Percentiles rank a stretch among this genome's conserved stretches.
Conservation (phyloP, 2,888 invertebrate species). For the Erynnis tages region DNA sequence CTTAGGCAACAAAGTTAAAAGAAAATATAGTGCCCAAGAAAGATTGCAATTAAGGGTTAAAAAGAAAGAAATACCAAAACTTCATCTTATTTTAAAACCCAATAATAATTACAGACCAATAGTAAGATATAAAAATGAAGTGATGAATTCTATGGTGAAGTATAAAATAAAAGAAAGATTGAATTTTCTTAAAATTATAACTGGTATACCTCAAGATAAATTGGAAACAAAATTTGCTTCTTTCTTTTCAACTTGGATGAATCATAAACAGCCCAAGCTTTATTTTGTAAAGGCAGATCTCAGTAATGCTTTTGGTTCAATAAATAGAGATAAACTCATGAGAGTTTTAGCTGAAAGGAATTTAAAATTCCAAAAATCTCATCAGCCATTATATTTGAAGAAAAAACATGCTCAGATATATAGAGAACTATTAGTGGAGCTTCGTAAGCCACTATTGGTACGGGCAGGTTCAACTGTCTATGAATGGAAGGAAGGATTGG, state of each 20-base stretch:
- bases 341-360: constrained; percentile 58
- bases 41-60: constrained; percentile 45
- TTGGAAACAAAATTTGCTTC: constrained; percentile 53
- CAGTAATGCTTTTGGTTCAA: constrained; percentile 75
- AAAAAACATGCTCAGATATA: constrained; percentile 57
- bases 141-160: constrained; percentile 45
- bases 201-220: constrained; percentile 44
- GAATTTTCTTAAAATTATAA: constrained; percentile 51
- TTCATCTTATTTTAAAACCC: constrained; percentile 61
- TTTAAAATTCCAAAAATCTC: constrained; percentile 47
- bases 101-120: constrained; percentile 65
- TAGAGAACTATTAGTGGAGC: constrained; percentile 59
- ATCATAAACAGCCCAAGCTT: constrained; percentile 56
- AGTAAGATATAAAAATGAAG: constrained; percentile 60
- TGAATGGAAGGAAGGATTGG: constrained; percentile 70
- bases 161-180: constrained; percentile 62
- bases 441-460: constrained; percentile 63
- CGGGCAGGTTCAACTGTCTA: constrained; percentile 70
- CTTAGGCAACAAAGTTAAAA: constrained; percentile 50
- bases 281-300: constrained; percentile 75
- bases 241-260: constrained; percentile 56
- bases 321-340: constrained; percentile 56
- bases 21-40: constrained; percentile 41
- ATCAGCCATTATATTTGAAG: constrained; percentile 48
- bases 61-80: constrained; percentile 60